Evolutionary conservation across 2,113 vertebrate genomes (phyloP).

Genomic region (Acanthochromis polyacanthus): DNA sequence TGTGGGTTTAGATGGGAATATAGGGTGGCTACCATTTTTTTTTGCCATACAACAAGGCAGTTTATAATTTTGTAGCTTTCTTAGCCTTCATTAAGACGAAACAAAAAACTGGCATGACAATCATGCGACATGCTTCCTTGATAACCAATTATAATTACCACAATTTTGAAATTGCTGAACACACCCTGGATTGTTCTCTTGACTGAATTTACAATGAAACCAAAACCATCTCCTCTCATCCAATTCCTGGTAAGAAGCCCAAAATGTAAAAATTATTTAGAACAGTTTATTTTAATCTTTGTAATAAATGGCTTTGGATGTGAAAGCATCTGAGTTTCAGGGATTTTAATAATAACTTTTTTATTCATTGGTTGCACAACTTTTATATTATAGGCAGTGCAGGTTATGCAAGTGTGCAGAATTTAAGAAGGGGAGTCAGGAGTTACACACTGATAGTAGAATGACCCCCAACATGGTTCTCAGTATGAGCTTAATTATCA

Average conservation of each 20-base stretch:
- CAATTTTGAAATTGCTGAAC: neutral
- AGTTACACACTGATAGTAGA: neutral
- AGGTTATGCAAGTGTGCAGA: neutral
- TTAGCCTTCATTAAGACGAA: neutral
- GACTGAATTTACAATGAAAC: neutral
- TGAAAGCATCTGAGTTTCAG: neutral
- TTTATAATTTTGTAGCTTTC: neutral
- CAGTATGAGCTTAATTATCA: constrained; percentile 29
- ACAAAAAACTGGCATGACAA: neutral
- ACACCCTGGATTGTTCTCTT: neutral
- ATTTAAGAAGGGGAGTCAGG: neutral
- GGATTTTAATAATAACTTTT: neutral
- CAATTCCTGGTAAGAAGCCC: neutral
- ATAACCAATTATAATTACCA: neutral
- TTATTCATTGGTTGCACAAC: neutral
- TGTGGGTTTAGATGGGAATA: no score
- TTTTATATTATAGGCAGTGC: neutral
- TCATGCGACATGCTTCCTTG: no score
- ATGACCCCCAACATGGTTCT: neutral
- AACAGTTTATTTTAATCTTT: no score
- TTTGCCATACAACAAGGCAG: neutral
- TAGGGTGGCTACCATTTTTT: neutral
- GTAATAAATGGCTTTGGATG: no score
- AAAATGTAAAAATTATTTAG: neutral
- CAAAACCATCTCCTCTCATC: neutral